phyloP scores from a whole-genome alignment of 1,140 invertebrate genomes.

The Choristoneura fumiferana region DNA sequence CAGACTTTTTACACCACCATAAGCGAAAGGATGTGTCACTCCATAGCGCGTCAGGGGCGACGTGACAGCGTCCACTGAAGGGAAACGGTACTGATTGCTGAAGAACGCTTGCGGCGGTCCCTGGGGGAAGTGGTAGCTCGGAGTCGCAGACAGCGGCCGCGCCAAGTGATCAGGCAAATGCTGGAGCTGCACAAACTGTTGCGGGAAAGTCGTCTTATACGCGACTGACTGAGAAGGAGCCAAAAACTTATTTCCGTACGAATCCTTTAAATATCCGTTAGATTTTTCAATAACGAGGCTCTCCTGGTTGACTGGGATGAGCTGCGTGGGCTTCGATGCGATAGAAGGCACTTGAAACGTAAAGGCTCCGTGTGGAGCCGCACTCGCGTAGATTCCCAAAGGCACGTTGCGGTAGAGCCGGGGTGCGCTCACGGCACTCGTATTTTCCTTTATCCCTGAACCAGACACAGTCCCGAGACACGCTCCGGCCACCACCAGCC shows the following conservation, averaged over 20 bases:
- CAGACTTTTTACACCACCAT: conserved; percentile 35
- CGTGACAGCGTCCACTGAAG: conserved; percentile 39
- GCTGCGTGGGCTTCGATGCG: conserved; percentile 30
- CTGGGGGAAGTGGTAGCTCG: conserved; percentile 48
- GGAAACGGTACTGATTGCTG: conserved; percentile 39
- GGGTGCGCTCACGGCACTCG: conserved; percentile 49
- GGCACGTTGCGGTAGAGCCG: conserved; percentile 56
- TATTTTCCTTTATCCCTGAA: conserved; percentile 44
- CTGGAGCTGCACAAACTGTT: conserved; percentile 65
- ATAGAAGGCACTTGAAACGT: conserved; percentile 53
- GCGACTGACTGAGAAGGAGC: conserved; percentile 43
- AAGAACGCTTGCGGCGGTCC: conserved; percentile 47
- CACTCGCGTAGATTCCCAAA: conserved; percentile 56
- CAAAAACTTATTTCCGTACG: conserved; percentile 60
- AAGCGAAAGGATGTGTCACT: conserved; percentile 38
- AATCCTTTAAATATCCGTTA: conserved; percentile 58
- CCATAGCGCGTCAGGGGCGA: conserved; percentile 33
- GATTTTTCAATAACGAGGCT: conserved; percentile 41
- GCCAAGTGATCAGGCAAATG: conserved; percentile 59
- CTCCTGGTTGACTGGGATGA: conserved; percentile 49
- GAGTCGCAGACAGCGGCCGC: conserved; percentile 50
- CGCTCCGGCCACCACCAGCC: conserved; percentile 37
- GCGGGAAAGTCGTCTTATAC: conserved; percentile 54
- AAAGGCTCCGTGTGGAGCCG: conserved; percentile 54
- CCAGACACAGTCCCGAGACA: conserved; percentile 30